Percentiles rank a stretch among this genome's conserved stretches.
Conservation (phyloP, 2,113 vertebrate species). For the Cinclus mexicanus region DNA sequence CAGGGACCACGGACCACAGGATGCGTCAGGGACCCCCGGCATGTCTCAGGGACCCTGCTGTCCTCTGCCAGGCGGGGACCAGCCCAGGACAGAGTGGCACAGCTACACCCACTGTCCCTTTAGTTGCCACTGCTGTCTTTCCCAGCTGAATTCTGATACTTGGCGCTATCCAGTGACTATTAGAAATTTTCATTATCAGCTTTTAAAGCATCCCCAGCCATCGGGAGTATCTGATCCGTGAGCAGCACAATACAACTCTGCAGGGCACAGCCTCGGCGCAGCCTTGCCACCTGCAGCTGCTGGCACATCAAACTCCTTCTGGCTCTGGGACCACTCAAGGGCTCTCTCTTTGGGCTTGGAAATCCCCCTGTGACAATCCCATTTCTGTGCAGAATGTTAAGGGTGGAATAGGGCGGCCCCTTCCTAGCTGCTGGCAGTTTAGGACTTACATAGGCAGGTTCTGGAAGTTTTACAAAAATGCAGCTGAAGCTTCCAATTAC, state of each 20-base stretch:
- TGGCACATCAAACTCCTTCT: not conserved
- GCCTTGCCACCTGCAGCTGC: not conserved
- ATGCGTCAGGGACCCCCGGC: rapidly evolving
- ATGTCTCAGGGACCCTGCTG: not conserved
- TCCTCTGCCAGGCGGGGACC: not conserved
- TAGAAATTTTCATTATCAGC: not conserved
- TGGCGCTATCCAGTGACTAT: rapidly evolving
- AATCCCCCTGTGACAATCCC: not conserved
- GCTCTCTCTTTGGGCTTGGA: not conserved
- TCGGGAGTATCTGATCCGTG: rapidly evolving
- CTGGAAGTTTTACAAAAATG: not conserved
- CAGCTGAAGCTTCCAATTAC: not conserved
- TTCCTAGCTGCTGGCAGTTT: not conserved
- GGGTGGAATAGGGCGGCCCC: not conserved
- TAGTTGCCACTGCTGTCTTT: not conserved
- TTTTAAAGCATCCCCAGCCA: not conserved
- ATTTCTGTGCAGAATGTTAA: not conserved
- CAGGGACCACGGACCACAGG: not conserved
- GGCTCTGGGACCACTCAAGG: rapidly evolving
- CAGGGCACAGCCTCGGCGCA: not conserved
- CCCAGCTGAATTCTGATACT: not conserved
- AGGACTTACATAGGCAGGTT: not conserved
- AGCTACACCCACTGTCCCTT: not conserved
- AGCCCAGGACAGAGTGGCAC: rapidly evolving
- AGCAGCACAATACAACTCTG: rapidly evolving